phyloP scores from a whole-genome alignment of 1,140 invertebrate species.

The Phymorhynchus buccinoides region DNA sequence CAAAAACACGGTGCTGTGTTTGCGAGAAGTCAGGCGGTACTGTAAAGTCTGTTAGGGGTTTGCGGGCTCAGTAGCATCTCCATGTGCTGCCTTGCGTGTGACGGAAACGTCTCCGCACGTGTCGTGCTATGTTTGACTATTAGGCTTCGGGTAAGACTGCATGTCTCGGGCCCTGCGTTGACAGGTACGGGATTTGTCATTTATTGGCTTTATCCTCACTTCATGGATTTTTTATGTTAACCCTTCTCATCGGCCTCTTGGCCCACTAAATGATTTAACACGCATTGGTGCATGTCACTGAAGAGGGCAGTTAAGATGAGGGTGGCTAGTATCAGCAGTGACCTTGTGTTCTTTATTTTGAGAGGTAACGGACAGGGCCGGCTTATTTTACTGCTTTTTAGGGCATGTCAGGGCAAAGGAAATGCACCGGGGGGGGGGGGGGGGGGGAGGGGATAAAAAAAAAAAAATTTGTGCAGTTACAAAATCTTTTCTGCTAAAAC shows the following conservation, averaged over 20 bases:
- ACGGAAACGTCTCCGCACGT: constrained; percentile 50
- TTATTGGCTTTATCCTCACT: neutral
- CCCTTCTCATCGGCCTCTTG: too few species aligned
- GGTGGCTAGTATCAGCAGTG: too few species aligned
- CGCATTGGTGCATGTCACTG: neutral
- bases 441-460: too few species aligned
- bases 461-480: too few species aligned
- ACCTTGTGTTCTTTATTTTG: too few species aligned
- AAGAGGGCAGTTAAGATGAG: neutral
- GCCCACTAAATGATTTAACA: too few species aligned
- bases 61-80: constrained; percentile 40
- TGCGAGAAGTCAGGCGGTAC: constrained; percentile 55
- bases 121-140: constrained; percentile 54
- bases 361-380: too few species aligned
- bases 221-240: neutral
- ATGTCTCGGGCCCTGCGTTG: constrained; percentile 39
- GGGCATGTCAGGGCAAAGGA: too few species aligned
- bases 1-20: constrained; percentile 21
- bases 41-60: constrained; percentile 44
- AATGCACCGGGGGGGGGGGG: too few species aligned
- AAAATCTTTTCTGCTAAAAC: too few species aligned
- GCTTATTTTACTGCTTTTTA: too few species aligned
- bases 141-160: constrained; percentile 45
- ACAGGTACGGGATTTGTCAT: constrained; percentile 42
- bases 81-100: constrained; percentile 43